Percentiles rank a stretch among this genome's conserved stretches.
Evolutionary conservation across 92 coral and sea anemone species (phyloP).

Genomic region (Epizoanthus illoricatus): DNA sequence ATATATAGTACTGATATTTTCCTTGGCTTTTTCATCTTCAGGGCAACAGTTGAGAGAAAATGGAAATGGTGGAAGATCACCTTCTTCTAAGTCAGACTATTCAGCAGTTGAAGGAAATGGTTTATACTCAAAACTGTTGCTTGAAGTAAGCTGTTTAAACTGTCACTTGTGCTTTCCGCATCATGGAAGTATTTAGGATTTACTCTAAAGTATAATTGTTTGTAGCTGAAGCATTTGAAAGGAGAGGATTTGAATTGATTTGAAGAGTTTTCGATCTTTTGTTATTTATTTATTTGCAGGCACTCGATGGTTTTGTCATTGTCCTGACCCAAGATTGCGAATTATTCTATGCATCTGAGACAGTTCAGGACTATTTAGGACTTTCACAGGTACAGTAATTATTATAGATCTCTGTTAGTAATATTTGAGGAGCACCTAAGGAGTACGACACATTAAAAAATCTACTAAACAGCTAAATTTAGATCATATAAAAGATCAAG

Average conservation of each 20-base stretch:
- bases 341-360: slow-evolving; percentile 95
- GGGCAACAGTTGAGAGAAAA: slow-evolving; percentile 73
- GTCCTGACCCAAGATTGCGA: slow-evolving; percentile 95
- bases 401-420: not conserved
- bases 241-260: not conserved
- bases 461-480: too few species aligned
- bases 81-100: slow-evolving; percentile 39
- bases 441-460: too few species aligned
- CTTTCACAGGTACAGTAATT: slow-evolving; percentile 81
- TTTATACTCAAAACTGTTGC: slow-evolving; percentile 74
- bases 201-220: not conserved
- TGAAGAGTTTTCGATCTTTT: not conserved
- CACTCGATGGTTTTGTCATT: slow-evolving; percentile 96
- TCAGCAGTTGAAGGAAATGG: slow-evolving; percentile 77
- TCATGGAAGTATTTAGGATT: not conserved
- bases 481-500: too few species aligned
- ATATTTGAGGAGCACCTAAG: too few species aligned
- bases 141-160: slow-evolving; percentile 52
- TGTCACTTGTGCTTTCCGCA: not conserved
- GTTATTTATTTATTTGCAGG: slow-evolving; percentile 53
- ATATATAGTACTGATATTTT: too few species aligned
- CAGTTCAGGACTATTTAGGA: slow-evolving; percentile 90
- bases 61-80: slow-evolving; percentile 52
- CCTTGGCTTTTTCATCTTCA: slow-evolving; percentile 29
- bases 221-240: not conserved